Evolutionary conservation across 2,797 vertebrate species (phyloP).

Genomic region (Falco concolor): DNA sequence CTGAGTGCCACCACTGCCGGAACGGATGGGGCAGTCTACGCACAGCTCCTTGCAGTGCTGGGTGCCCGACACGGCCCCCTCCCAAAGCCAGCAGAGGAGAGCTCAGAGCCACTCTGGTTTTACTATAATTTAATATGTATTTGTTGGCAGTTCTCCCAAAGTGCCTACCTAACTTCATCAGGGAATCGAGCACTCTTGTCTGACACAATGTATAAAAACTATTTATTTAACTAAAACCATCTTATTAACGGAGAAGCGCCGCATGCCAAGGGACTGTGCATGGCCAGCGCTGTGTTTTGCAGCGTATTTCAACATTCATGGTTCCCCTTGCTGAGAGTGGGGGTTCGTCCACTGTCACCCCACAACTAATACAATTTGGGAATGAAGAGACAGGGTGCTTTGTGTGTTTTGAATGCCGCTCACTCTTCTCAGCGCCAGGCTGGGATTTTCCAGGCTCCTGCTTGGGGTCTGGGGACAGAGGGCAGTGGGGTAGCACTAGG

Average conservation of each 20-base stretch:
- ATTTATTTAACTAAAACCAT: not conserved
- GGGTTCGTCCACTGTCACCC: not conserved
- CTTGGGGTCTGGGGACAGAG: not conserved
- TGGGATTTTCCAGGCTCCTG: not conserved
- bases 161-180: not conserved
- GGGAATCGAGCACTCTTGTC: not conserved
- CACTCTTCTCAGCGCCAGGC: not conserved
- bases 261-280: not conserved
- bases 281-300: not conserved
- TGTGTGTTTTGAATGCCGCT: accelerated
- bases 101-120: not conserved
- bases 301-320: accelerated
- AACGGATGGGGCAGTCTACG: accelerated
- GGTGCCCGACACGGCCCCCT: not conserved
- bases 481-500: not conserved
- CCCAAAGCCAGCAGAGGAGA: not conserved
- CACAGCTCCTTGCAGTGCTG: not conserved
- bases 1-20: accelerated
- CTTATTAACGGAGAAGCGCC: not conserved
- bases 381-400: not conserved
- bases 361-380: not conserved
- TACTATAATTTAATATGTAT: not conserved
- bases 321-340: not conserved
- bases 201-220: not conserved
- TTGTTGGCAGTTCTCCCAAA: not conserved